These are phyloP conservation scores for Chrysodeixis includens DNA, from an alignment of 2,888 invertebrate genomes.

Conservation along the genomic window DNA sequence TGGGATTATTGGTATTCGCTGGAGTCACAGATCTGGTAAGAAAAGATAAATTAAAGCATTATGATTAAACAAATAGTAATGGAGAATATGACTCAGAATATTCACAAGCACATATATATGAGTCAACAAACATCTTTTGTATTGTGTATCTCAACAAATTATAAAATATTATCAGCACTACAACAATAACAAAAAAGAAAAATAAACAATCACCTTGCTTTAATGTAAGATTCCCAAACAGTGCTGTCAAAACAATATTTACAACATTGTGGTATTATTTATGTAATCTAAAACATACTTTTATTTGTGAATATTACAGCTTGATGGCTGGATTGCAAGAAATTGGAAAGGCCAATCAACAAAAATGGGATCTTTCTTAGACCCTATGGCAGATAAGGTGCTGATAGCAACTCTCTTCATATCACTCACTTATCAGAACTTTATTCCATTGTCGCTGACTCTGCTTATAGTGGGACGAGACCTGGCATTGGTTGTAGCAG, in stretches of 20 bases:
- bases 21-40: conserved; percentile 97
- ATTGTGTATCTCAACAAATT: too few relatives aligned
- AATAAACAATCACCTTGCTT: too few relatives aligned
- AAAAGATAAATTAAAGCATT: conserved; percentile 11
- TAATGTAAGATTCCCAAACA: too few relatives aligned
- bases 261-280: background rate
- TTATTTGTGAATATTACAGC: conserved; percentile 84
- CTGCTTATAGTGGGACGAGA: conserved; percentile 95
- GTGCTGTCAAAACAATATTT: conserved; percentile 2
- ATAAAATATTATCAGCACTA: too few relatives aligned
- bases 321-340: conserved; percentile 99
- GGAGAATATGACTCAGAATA: background rate
- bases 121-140: too few relatives aligned
- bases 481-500: conserved; percentile 93
- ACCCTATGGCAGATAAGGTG: conserved; percentile 99
- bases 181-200: too few relatives aligned
- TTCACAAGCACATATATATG: too few relatives aligned
- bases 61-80: background rate
- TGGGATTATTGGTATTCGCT: conserved; percentile 95
- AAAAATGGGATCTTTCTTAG: conserved; percentile 97
- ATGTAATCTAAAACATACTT: background rate
- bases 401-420: conserved; percentile 96
- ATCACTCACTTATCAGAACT: conserved; percentile 94
- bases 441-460: conserved; percentile 95
- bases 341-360: conserved; percentile 97